Base-by-base conservation (phyloP, 2,797 vertebrate species). In the Bradypus variegatus region DNA sequence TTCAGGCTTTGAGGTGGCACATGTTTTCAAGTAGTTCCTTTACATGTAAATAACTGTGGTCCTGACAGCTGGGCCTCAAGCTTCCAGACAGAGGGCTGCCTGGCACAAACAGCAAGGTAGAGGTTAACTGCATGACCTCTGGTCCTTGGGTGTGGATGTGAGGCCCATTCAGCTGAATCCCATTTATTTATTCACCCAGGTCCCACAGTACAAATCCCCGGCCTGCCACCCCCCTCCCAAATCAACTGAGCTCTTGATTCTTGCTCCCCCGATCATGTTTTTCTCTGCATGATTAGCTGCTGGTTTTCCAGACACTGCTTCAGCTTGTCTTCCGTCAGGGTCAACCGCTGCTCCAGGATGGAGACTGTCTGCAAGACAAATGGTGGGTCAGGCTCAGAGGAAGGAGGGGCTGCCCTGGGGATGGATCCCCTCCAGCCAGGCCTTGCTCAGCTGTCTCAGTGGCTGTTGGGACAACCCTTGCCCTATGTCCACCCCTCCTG, bases 301-400 rank as follows among this genome's bases (percentile, higher is more conserved):
- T 99, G 98, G 96, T 98, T 98, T 95, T 99, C 98, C 96, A 99
- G 97, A 95, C 98, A 99, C 96, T 99, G 98, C 96, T 99, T 98
- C 96, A 99, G 98, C 96, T 98, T 99, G 98, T 99, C 98, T 97
- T 99, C 99, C 0, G 98, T 98, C 96, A 99, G 97, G 0, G 98
- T 98, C 97, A 99, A 96, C 90, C 99, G 97, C 97, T 99, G 98
- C 97, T 99, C 99, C 96, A 99, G 97, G 96, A 98, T 98, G 88
- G 97, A 97, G 85, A 98, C 98, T 0, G 98, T 98, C 98, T 98
- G 96, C 77, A 97, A 97, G 92, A 92, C 0, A 91, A 96, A 88
- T 3, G 48, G 84, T 0, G 84, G 9, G 31, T 9, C 15, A 33
- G 76, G 31, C 58, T 91, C 55, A 73, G 90, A 18, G 89, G 62